These are phyloP conservation scores for Streptopelia turtur DNA, from an alignment of 2,797 vertebrate species.

Conservation along the genomic window DNA sequence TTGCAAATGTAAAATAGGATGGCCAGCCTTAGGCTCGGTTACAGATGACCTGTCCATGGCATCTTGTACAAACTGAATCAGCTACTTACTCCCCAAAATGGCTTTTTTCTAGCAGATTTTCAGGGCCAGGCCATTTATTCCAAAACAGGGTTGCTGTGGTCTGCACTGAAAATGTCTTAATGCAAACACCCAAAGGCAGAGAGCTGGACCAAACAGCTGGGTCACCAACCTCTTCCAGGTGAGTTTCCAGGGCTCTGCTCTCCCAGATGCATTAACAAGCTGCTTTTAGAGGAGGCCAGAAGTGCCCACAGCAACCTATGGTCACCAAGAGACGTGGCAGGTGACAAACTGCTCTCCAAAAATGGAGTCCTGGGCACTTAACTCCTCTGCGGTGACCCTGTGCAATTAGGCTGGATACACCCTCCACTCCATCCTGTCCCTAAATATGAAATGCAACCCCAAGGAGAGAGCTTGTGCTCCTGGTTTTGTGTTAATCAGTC, in stretches of 20 bases:
- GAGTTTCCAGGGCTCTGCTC: background rate
- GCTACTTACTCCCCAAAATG: conserved; percentile 78
- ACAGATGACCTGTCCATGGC: background rate
- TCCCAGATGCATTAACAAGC: background rate
- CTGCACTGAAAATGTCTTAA: background rate
- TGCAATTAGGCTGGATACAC: background rate
- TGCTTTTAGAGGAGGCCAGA: background rate
- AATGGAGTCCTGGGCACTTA: background rate
- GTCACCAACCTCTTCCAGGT: background rate
- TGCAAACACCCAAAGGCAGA: background rate
- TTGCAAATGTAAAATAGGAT: background rate
- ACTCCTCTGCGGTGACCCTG: background rate
- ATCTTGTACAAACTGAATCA: background rate
- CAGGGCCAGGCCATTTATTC: conserved; percentile 74
- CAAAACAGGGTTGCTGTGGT: background rate
- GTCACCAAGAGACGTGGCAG: background rate
- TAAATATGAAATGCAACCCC: background rate
- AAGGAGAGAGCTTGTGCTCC: background rate
- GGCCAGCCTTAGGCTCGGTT: background rate
- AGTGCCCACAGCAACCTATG: background rate
- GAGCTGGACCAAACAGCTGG: background rate
- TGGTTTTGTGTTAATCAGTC: background rate
- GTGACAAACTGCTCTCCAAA: background rate
- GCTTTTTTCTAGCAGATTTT: conserved; percentile 76
- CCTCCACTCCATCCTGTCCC: background rate